Percentiles rank a stretch among this genome's conserved stretches.
phyloP scores from a whole-genome alignment of 2,888 invertebrate genomes.

The Hedychridium roseum region DNA sequence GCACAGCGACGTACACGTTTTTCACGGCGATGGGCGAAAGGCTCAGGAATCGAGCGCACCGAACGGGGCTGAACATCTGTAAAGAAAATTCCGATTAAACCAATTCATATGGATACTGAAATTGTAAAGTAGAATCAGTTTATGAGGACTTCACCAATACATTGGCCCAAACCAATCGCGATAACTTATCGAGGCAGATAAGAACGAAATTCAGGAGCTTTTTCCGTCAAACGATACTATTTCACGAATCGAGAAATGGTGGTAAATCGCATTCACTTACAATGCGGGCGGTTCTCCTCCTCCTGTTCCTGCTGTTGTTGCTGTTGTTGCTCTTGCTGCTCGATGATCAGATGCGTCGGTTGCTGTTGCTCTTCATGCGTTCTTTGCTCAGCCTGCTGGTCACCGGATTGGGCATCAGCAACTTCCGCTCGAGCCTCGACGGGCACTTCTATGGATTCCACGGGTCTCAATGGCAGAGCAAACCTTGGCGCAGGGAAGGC shows the following conservation, averaged over 20 bases:
- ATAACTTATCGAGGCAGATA: neutral
- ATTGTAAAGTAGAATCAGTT: too few relatives aligned
- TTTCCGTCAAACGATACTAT: neutral
- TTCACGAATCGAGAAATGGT: neutral
- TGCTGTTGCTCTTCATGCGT: constrained; percentile 55
- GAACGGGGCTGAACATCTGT: constrained; percentile 85
- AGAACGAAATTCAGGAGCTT: too few relatives aligned
- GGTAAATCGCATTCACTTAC: constrained; percentile 67
- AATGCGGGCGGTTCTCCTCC: constrained; percentile 76
- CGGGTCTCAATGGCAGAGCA: constrained; percentile 45
- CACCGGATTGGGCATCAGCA: constrained; percentile 44
- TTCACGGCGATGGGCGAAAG: constrained; percentile 66
- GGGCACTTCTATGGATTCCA: constrained; percentile 53
- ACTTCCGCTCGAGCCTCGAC: constrained; percentile 54
- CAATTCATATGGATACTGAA: too few relatives aligned
- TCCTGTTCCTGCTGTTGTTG: constrained; percentile 67
- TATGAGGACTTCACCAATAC: too few relatives aligned
- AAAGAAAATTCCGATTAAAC: constrained; percentile 49
- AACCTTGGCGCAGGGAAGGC: constrained; percentile 52
- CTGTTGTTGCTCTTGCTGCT: constrained; percentile 65
- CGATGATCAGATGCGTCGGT: constrained; percentile 60
- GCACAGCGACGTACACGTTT: constrained; percentile 79
- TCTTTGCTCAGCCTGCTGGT: constrained; percentile 45
- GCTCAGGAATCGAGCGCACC: constrained; percentile 70
- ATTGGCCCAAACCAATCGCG: neutral